Base-by-base conservation (phyloP, 2,888 invertebrate genomes). In the Phengaris alcon region DNA sequence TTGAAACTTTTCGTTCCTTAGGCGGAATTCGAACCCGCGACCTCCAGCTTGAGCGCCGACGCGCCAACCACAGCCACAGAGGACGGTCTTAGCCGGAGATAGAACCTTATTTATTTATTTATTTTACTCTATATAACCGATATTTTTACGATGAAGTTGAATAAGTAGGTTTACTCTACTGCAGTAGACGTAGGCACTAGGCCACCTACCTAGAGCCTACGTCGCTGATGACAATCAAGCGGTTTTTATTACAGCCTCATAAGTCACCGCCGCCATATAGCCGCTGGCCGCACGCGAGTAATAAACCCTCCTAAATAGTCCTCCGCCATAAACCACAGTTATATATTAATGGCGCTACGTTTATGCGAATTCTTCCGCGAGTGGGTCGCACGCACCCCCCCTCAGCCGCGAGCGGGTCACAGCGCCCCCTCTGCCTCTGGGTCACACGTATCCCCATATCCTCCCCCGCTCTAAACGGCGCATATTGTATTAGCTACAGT, bases 291-390 rank as follows among this genome's bases (percentile, higher is more conserved):
- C 64, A 64, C 64, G 64, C 64, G 12, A 44, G 35, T 64, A 10
- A 64, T 64, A 64, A 64, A 64, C 64, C 59, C 8, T n/a, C n/a
- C n/a, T n/a, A n/a, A n/a, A n/a, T n/a, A 15, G 59, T 12, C 10
- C 12, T 12, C 12, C 35, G 64, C 35, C 35, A 13, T 64, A 35
- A 64, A 44, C 12, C 64, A 64, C 35, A 12, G 64, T 64, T 64
- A 64, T 64, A 64, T 44, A 64, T 59, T 64, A 35, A 35, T 64
- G 12, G 64, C 35, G 35, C 35, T 64, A 64, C 64, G 64, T 64
- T 64, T 44, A 64, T 64, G 64, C 64, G 64, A 64, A 64, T 64
- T 64, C 64, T 64, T 64, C 64, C 35, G 64, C 64, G 64, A 64
- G 64, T 35, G 64, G 64, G 35, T 64, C 64, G 7, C 13, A 64